phyloP scores from a whole-genome alignment of 2,888 invertebrate genomes.

The Aphrophora alni region DNA sequence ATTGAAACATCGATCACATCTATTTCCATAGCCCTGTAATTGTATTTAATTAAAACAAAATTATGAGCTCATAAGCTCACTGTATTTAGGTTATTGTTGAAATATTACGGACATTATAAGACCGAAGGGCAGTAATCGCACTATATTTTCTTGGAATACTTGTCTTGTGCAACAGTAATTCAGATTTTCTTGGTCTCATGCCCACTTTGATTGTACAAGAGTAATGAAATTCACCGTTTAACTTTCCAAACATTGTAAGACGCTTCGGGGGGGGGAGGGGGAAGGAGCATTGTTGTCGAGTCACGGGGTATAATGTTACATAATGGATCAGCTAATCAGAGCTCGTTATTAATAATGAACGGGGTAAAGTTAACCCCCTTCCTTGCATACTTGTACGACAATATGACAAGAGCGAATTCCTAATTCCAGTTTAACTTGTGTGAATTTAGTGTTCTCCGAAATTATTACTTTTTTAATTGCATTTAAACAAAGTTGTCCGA shows the following conservation, averaged over 20 bases:
- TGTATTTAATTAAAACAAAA: no score
- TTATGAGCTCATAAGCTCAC: no score
- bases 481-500: not conserved
- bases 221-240: not conserved
- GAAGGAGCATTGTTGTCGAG: not conserved
- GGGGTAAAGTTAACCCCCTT: not conserved
- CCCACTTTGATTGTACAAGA: no score
- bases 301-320: no score
- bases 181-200: no score
- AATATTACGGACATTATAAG: no score
- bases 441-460: not conserved
- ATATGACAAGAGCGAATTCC: not conserved
- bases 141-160: no score
- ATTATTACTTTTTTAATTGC: not conserved
- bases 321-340: conserved; percentile 9
- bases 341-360: conserved; percentile 9
- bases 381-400: not conserved
- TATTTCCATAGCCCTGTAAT: no score
- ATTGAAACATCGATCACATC: no score
- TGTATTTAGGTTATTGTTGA: no score
- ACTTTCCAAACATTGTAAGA: not conserved
- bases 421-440: not conserved
- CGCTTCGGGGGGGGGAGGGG: not conserved
- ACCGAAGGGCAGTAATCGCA: no score
- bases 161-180: no score